Percentiles rank a stretch among this genome's conserved stretches.
phyloP scores from a whole-genome alignment of 2,888 invertebrate genomes.

The Ochropleura plecta region DNA sequence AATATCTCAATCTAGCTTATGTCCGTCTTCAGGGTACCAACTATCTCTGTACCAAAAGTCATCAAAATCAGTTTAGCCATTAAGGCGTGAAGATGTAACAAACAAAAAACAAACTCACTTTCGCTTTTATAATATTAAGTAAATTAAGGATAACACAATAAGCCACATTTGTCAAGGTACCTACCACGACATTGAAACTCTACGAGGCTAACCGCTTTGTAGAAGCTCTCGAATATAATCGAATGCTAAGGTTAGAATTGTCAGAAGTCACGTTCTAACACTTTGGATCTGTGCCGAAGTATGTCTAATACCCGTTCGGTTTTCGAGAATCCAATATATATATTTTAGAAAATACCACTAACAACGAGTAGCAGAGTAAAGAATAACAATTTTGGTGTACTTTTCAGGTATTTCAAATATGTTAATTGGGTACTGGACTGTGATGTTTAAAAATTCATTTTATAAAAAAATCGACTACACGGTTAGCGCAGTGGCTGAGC shows the following conservation, averaged over 20 bases:
- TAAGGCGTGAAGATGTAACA: too few relatives aligned
- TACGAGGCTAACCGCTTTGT: slow-evolving; percentile 28
- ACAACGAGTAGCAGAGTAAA: background rate
- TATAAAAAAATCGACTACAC: too few relatives aligned
- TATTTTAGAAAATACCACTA: background rate
- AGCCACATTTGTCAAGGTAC: background rate
- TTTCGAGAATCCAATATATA: slow-evolving; percentile 19
- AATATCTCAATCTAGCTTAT: too few relatives aligned
- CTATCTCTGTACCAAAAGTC: too few relatives aligned
- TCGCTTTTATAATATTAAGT: too few relatives aligned
- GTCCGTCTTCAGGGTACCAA: too few relatives aligned
- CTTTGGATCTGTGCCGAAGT: slow-evolving; percentile 56
- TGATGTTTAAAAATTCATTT: too few relatives aligned
- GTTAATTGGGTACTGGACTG: background rate
- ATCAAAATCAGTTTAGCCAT: too few relatives aligned
- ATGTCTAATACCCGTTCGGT: slow-evolving; percentile 11
- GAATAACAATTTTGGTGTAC: too few relatives aligned
- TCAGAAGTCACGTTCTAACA: slow-evolving; percentile 52
- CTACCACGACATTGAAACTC: slow-evolving; percentile 3
- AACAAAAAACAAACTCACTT: too few relatives aligned
- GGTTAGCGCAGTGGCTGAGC: too few relatives aligned
- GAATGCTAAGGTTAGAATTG: slow-evolving; percentile 27
- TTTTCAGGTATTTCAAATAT: background rate
- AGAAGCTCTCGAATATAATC: slow-evolving; percentile 40
- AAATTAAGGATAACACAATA: too few relatives aligned